A percentile compares a stretch with the other conserved stretches of the same genome.
Conservation (phyloP, 2,113 vertebrate genomes). For the Neogobius melanostomus region DNA sequence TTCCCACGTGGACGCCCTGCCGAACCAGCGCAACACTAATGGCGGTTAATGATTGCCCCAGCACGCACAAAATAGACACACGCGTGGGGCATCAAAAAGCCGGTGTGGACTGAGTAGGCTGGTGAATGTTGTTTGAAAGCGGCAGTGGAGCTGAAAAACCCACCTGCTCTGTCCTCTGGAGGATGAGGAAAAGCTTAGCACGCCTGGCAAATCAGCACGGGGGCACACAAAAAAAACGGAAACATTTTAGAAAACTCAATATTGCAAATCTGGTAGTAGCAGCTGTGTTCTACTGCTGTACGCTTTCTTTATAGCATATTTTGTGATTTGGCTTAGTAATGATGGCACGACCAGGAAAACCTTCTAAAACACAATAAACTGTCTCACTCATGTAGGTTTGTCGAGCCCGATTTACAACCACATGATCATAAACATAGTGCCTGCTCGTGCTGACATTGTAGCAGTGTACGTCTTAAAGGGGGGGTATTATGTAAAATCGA, state of each 20-base stretch:
- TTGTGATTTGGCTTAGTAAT: not conserved
- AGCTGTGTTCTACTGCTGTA: not conserved
- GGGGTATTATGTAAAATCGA: no score
- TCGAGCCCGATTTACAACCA: no score
- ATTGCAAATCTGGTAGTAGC: not conserved
- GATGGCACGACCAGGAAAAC: no score
- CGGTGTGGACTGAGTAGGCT: constrained; percentile 10
- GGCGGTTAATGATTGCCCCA: constrained; percentile 44
- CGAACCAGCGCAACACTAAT: constrained; percentile 37
- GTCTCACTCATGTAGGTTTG: no score
- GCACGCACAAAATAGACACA: constrained; percentile 2
- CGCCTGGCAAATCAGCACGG: constrained; percentile 85
- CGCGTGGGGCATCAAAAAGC: constrained; percentile 10
- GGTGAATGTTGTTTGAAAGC: constrained; percentile 19
- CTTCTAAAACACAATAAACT: no score
- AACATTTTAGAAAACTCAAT: constrained; percentile 29
- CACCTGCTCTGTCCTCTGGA: constrained; percentile 83
- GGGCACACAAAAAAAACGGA: constrained; percentile 80
- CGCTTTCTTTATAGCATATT: no score
- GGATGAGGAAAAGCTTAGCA: constrained; percentile 83
- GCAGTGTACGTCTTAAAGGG: no score
- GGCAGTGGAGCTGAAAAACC: not conserved
- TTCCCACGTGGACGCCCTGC: constrained; percentile 45
- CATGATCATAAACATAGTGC: no score
- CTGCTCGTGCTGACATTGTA: no score